These are phyloP conservation scores for Eucera pruinosa DNA, from an alignment of 2,888 invertebrate genomes.

Conservation along the genomic window DNA sequence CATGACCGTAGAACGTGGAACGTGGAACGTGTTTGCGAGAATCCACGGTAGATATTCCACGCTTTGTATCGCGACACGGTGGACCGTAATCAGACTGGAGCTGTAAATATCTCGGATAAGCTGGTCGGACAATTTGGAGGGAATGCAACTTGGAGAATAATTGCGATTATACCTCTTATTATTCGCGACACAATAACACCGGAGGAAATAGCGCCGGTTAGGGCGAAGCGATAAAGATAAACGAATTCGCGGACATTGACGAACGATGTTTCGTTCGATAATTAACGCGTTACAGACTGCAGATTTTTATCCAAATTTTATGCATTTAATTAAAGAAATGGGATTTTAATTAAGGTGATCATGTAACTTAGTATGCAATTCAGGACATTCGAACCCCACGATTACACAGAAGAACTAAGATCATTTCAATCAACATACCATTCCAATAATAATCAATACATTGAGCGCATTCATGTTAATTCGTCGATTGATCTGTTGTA, in stretches of 20 bases:
- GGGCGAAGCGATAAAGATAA: constrained; percentile 9
- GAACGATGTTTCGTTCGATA: constrained; percentile 16
- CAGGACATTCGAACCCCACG: too few species aligned
- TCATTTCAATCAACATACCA: too few species aligned
- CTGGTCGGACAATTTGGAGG: constrained; percentile 34
- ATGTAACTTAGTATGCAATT: too few species aligned
- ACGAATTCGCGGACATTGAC: constrained; percentile 4
- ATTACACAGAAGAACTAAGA: too few species aligned
- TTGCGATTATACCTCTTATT: constrained; percentile 38
- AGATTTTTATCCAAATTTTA: too few species aligned
- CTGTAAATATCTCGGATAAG: constrained; percentile 50
- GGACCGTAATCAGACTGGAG: constrained; percentile 14
- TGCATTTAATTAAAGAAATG: too few species aligned
- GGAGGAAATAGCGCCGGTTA: constrained; percentile 1
- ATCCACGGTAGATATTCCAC: constrained; percentile 2
- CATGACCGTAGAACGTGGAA: neutral
- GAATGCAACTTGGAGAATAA: constrained; percentile 20
- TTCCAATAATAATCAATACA: too few species aligned
- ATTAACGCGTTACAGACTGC: too few species aligned
- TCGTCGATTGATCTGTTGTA: too few species aligned
- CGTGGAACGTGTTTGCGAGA: neutral
- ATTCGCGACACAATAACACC: neutral
- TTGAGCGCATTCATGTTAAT: too few species aligned
- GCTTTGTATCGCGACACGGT: constrained; percentile 22
- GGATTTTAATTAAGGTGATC: too few species aligned